Conservation (phyloP, 2,888 invertebrate species). For the Cinara cedri region DNA sequence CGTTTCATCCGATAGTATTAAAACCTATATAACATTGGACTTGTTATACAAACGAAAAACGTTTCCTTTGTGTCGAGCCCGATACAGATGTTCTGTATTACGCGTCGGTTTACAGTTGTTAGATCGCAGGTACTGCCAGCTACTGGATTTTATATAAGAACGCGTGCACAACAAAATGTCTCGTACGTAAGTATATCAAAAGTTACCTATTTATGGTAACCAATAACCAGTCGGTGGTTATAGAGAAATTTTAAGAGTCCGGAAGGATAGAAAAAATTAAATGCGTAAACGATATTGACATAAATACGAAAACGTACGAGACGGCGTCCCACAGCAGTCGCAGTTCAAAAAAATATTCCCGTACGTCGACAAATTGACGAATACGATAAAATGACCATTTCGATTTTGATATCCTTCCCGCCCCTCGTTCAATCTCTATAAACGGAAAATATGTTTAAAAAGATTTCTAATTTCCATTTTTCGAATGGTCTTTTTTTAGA, state of each 20-base stretch:
- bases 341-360: not conserved
- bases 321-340: constrained; percentile 22
- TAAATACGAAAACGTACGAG: constrained; percentile 29
- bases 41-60: too few species aligned
- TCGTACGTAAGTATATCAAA: constrained; percentile 15
- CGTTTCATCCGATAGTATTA: too few species aligned
- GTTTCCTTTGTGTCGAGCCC: too few species aligned
- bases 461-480: too few species aligned
- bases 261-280: not conserved
- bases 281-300: not conserved
- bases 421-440: too few species aligned
- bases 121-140: too few species aligned
- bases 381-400: constrained; percentile 10
- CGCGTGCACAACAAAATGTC: not conserved
- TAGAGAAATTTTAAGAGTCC: constrained; percentile 29
- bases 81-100: too few species aligned
- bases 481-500: too few species aligned
- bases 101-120: too few species aligned
- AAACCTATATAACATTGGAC: too few species aligned
- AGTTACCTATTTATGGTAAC: constrained; percentile 21
- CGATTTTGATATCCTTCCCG: too few species aligned
- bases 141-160: constrained; percentile 17
- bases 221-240: not conserved
- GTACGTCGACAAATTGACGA: not conserved
- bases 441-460: too few species aligned